phyloP scores from a whole-genome alignment of 2,888 invertebrate species.

The Trissonchulus sp. region DNA sequence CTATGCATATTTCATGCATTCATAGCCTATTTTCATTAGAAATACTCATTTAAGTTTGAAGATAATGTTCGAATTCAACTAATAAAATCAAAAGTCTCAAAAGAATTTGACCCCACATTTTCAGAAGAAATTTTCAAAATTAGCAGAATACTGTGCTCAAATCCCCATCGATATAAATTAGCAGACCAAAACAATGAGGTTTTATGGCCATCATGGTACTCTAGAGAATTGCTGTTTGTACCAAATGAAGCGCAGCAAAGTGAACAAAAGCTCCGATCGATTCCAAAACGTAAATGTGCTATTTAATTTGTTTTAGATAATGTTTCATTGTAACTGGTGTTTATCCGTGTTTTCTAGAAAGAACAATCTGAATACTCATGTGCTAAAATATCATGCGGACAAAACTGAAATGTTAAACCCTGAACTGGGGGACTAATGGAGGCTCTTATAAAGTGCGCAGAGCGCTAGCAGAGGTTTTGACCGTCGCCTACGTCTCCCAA shows the following conservation, averaged over 20 bases:
- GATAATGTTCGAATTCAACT: conserved; percentile 16
- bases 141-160: background rate
- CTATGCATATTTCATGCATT: no score
- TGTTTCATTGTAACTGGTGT: no score
- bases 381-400: no score
- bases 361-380: no score
- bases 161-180: background rate
- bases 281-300: background rate
- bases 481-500: no score
- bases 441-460: no score
- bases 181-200: background rate
- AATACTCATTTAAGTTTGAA: background rate
- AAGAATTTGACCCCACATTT: background rate
- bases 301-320: background rate
- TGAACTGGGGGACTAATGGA: no score
- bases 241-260: background rate
- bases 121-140: background rate
- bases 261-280: background rate
- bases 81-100: background rate
- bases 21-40: no score
- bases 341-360: background rate
- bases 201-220: background rate
- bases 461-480: no score
- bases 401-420: no score
- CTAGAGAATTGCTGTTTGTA: background rate